Base-by-base conservation (phyloP, 2,888 invertebrate species). In the Hyppa rectilinea region DNA sequence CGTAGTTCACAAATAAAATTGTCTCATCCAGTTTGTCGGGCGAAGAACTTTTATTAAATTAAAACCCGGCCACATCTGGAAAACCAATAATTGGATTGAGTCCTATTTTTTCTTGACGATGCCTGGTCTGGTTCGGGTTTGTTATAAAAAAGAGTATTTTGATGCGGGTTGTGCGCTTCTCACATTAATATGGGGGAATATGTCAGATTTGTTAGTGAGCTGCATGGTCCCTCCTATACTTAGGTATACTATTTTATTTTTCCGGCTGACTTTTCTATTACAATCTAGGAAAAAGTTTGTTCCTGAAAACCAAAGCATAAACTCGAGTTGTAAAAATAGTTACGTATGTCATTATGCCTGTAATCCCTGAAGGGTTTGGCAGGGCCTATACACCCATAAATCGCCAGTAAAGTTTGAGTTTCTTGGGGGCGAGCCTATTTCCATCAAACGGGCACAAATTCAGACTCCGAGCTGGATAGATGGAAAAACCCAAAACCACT, bases 11-110 rank as follows among this genome's bases (percentile, higher is more conserved):
- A 50, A 78, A 78, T 78, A 66, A 66, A 77, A 68, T 45, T 55
- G 61, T 71, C 66, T 23, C 56, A 60, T 81, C 43, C 14, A 72
- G 62, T 62, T 60, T 29, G 47, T 60, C 49, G 63, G 58, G 10
- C 40, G 63, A 26, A 49, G 53, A 50, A 47, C 40, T 59, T 65
- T 67, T 62, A 80, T 78, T 73, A 68, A 70, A 80, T 80, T 78
- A 78, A 78, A 82, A 70, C 60, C n/a, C 60, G 50, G 53, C 36
- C 36, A 55, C 62, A 56, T 69, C 40, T 79, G 62, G 82, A 43
- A 67, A 78, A 65, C 82, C 70, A 66, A 78, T 80, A 78, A 82
- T 78, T 68, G 64, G 45, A 79, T 69, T 52, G 68, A 52, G 17
- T 43, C 53, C 50, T 62, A 50, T 60, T 68, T 82, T 69, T 61